Base-by-base conservation (phyloP, 53 echinoderm and acorn worm species). In the Hippasteria phrygiana region DNA sequence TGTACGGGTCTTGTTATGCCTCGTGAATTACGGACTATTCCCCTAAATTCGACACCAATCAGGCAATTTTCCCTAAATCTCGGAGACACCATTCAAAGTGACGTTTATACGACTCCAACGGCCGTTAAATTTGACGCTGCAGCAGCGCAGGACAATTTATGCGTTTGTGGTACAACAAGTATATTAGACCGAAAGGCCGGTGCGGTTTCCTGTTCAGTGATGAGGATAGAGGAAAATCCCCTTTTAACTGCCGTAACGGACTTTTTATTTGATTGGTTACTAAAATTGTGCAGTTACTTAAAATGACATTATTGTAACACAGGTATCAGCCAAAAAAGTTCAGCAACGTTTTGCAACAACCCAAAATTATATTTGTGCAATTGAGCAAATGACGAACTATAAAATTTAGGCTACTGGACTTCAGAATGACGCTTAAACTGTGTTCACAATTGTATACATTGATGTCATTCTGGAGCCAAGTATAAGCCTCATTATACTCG, bases 51-150 rank as follows among this genome's bases (percentile, higher is more conserved):
- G 80, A 80, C 80, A 80, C 65, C 62, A 62, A 31, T 62, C 65
- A 29, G 41, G 42, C 63, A 80, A 42, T 72, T 64, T 79, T 80
- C 80, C 63, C 62, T 80, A 80, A 80, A 80, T 80, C 80, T 80
- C 80, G 63, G 20, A 10, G 22, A 18, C 27, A 45, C 62, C 63
- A 45, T 80, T 8, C 43, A 43, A 43, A 62, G 43, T 80, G 80
- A 80, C 80, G 80, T 64, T 64, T 80, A 80, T 80, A 64, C 80
- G 80, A 80, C 56, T 22, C 62, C 26, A 38, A 63, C 62, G 80
- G 63, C 80, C 80, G 80, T 80, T 43, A 80, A 72, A 78, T 35
- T 56, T 78, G 78, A 37, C 78, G 78, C 40, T 5, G 13, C 11
- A 14, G 37, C 36, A 53, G 9, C 22, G 12, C 34, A 10, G 8